Conservation (phyloP, 2,797 vertebrate genomes). For the Corythornis leucogaster region DNA sequence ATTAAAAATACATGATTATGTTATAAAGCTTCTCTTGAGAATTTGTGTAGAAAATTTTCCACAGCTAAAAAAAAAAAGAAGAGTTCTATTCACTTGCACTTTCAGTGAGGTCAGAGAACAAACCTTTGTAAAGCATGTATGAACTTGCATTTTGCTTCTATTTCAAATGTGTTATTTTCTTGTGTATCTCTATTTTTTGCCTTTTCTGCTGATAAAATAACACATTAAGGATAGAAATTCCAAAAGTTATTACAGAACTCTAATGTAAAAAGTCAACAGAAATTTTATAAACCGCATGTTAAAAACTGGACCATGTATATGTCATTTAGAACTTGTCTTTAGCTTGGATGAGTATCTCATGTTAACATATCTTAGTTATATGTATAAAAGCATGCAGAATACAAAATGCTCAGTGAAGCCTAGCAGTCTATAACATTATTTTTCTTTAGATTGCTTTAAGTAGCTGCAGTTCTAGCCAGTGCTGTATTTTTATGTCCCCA, state of each 20-base stretch:
- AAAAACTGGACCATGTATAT: not conserved
- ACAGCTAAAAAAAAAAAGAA: not conserved
- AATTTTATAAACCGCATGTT: not conserved
- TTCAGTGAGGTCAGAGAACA: not conserved
- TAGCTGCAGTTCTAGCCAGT: not conserved
- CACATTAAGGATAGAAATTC: not conserved
- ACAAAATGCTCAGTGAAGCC: not conserved
- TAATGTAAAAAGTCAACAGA: not conserved
- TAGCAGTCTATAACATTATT: not conserved
- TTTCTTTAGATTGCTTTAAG: not conserved
- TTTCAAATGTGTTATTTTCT: not conserved
- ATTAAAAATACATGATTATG: not conserved
- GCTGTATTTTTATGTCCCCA: conserved; percentile 59
- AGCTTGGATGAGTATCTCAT: not conserved
- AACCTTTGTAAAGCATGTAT: not conserved
- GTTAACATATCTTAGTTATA: not conserved
- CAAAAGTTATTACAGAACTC: not conserved
- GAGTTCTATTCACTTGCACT: not conserved
- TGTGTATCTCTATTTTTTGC: not conserved
- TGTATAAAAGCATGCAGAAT: not conserved
- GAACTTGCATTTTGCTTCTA: not conserved
- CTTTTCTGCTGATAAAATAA: not conserved
- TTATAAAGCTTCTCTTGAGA: not conserved
- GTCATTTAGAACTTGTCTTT: not conserved
- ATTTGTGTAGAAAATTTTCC: not conserved